phyloP scores from a whole-genome alignment of 2,113 vertebrate genomes.

The Girardinichthys multiradiatus region DNA sequence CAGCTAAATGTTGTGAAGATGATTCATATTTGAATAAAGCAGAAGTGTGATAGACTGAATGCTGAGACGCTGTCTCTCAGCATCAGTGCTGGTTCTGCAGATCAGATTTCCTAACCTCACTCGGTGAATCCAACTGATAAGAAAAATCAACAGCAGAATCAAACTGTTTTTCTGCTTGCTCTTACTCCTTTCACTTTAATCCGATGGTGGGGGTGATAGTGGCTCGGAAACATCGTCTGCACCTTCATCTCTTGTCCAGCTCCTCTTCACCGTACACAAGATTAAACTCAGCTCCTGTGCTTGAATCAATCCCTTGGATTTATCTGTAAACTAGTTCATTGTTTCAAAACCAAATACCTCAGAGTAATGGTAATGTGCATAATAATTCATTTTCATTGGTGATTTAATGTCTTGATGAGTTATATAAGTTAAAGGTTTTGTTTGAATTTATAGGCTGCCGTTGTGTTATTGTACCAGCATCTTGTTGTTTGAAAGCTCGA shows the following conservation, averaged over 20 bases:
- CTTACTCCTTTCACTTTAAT: conserved; percentile 24
- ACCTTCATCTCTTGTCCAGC: conserved; percentile 19
- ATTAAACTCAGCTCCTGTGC: conserved; percentile 23
- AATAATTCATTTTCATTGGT: background rate
- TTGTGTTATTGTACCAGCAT: background rate
- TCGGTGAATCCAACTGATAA: conserved; percentile 21
- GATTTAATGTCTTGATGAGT: background rate
- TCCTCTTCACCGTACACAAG: conserved; percentile 4
- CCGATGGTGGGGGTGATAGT: conserved; percentile 20
- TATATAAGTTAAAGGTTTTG: background rate
- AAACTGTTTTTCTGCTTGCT: conserved; percentile 15
- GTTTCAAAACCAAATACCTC: background rate
- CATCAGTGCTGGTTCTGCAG: conserved; percentile 10
- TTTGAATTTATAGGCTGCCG: background rate
- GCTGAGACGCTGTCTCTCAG: background rate
- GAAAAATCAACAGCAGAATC: conserved; percentile 27
- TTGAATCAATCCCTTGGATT: conserved; percentile 13
- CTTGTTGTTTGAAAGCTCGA: conserved; percentile 3
- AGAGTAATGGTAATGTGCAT: background rate
- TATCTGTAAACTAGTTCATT: background rate
- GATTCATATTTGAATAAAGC: conserved; percentile 1
- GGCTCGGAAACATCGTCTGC: conserved; percentile 20
- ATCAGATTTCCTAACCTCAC: conserved; percentile 8
- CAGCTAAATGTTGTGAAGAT: background rate
- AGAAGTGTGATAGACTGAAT: background rate